phyloP scores from a whole-genome alignment of 2,113 vertebrate species.

The Lipophrys pholis region DNA sequence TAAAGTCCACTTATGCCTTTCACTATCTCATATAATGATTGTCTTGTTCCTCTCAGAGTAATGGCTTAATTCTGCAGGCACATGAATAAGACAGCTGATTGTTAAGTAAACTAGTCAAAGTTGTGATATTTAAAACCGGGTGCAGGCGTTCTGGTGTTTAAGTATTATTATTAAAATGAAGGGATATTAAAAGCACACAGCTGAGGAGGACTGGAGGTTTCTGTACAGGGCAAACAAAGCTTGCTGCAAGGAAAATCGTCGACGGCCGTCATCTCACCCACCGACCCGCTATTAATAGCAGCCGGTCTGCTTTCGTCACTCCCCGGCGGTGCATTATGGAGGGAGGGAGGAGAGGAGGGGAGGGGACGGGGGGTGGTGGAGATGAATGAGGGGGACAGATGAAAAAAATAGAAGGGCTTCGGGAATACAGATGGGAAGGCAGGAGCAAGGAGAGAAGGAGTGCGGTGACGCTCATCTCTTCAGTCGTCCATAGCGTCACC shows the following conservation, averaged over 20 bases:
- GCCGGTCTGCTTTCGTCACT: slow-evolving; percentile 75
- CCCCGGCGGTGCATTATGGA: slow-evolving; percentile 23
- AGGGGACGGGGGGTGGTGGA: not conserved
- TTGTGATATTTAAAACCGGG: not conserved
- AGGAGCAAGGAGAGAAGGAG: slow-evolving; percentile 10
- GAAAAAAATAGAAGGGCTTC: not conserved
- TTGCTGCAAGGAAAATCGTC: slow-evolving; percentile 49
- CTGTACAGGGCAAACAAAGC: slow-evolving; percentile 16
- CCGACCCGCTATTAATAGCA: slow-evolving; percentile 76
- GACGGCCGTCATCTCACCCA: slow-evolving; percentile 65
- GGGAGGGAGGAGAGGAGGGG: not conserved
- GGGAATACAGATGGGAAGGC: slow-evolving; percentile 9
- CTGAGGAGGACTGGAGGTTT: slow-evolving; percentile 34
- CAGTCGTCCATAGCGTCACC: slow-evolving; percentile 51
- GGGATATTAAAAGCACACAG: slow-evolving; percentile 18
- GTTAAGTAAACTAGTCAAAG: slow-evolving; percentile 22
- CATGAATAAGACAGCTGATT: slow-evolving; percentile 24
- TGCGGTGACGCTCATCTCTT: slow-evolving; percentile 42
- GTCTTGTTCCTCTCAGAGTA: slow-evolving; percentile 16
- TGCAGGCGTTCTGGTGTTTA: slow-evolving; percentile 23
- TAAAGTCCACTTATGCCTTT: slow-evolving; percentile 21
- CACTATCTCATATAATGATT: slow-evolving; percentile 4
- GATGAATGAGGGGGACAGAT: not conserved
- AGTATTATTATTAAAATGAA: slow-evolving; percentile 12
- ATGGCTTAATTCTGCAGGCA: slow-evolving; percentile 31